Base-by-base conservation (phyloP, 1,140 invertebrate genomes). In the Vanessa tameamea region DNA sequence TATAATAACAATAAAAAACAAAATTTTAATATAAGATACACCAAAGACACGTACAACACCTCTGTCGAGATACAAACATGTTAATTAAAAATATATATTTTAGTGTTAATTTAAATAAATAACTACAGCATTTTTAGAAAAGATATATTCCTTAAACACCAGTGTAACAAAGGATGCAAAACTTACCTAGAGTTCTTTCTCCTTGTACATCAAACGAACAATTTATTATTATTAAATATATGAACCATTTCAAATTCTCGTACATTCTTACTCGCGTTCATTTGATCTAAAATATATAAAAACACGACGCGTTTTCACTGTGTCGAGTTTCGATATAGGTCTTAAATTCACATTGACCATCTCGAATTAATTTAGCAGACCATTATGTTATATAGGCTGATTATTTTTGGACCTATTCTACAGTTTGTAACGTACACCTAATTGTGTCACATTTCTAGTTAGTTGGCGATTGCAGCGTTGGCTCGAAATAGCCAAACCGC, bases 131-230 rank as follows among this genome's bases (percentile, higher is more conserved):
- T 31, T 1, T 31, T 31, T 31, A 31, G 26, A 31, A 31, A 31
- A 31, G 26, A 31, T 31, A 31, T 1, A 1, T 4, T 1, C 26
- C 26, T n/a, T 14, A 43, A 15, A 55, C 43, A 43, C 47, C 14
- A 64, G 50, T 3, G 31, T 23, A 31, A 64, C 47, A 64, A 16
- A 47, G 13, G 11, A 57, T 23, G 12, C 11, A 57, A 57, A 51
- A 80, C 84, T 73, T 72, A 87, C 84, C 85, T 61, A 87, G 69
- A 73, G 67, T 85, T 79, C 69, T 83, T 48, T 87, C 81, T 70
- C 78, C 79, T 37, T 57, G 26, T n/a, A 79, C 73, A 53, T 59
- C 64, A 69, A 72, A 63, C 48, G 78, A 71, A 73, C 73, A 72
- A 66, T 69, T 63, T 31, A 75, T 37, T 61, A 74, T 66, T 6